phyloP scores from a whole-genome alignment of 2,888 invertebrate species.

The Chromoteleia sp. region DNA sequence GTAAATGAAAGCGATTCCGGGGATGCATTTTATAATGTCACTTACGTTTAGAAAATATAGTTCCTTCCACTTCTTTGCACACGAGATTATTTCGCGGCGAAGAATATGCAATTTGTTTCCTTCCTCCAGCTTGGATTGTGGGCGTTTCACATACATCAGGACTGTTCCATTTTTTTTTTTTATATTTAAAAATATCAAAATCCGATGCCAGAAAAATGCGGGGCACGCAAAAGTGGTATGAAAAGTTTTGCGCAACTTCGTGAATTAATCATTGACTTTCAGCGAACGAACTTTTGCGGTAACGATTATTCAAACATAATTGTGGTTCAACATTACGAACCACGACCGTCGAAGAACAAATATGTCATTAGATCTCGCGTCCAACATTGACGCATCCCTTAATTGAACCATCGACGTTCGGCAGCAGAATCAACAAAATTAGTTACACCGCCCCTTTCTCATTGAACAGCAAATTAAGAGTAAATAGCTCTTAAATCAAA shows the following conservation, averaged over 20 bases:
- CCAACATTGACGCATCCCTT: conserved; percentile 12
- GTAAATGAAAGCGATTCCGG: conserved; percentile 24
- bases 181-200: too few relatives aligned
- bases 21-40: conserved; percentile 29
- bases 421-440: conserved; percentile 36
- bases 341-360: conserved; percentile 21
- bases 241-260: too few relatives aligned
- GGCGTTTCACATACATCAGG: conserved; percentile 30
- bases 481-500: conserved; percentile 57
- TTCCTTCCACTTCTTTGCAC: conserved; percentile 8
- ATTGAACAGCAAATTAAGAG: conserved; percentile 30
- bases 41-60: conserved; percentile 25
- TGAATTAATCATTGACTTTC: too few relatives aligned
- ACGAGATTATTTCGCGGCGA: conserved; percentile 14
- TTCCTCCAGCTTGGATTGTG: background rate
- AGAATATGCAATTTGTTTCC: conserved; percentile 43
- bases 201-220: too few relatives aligned
- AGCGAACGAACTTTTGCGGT: background rate
- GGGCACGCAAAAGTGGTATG: too few relatives aligned
- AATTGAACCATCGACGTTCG: conserved; percentile 19
- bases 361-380: conserved; percentile 15
- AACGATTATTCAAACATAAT: background rate
- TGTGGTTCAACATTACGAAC: background rate
- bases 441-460: conserved; percentile 16
- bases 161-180: too few relatives aligned